These are phyloP conservation scores for Liopterus haemorrhoidalis DNA, from an alignment of 2,888 invertebrate genomes.

Conservation along the genomic window DNA sequence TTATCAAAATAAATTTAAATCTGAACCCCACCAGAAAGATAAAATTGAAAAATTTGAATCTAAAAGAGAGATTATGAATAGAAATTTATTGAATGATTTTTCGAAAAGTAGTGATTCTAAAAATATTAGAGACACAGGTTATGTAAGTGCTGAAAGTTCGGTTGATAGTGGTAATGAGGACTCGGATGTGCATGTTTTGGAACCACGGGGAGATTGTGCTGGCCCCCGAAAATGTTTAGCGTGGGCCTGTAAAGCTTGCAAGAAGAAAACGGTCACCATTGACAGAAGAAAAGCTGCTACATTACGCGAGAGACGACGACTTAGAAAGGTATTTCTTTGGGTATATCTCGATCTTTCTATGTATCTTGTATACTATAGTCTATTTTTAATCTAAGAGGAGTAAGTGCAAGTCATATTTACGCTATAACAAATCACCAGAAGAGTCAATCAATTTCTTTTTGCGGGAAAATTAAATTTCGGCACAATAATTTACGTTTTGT, in stretches of 20 bases:
- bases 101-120: conserved; percentile 26
- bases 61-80: conserved; percentile 20
- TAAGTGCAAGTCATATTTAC: background rate
- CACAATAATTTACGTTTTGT: too few relatives aligned
- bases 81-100: conserved; percentile 29
- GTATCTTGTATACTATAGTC: conserved; percentile 3
- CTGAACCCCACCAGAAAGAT: background rate
- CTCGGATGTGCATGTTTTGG: conserved; percentile 45
- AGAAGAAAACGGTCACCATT: conserved; percentile 90
- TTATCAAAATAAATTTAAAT: too few relatives aligned
- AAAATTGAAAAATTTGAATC: background rate
- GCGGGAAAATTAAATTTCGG: too few relatives aligned
- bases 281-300: conserved; percentile 97
- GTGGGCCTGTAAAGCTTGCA: conserved; percentile 97
- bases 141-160: conserved; percentile 42
- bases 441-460: background rate
- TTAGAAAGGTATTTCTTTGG: conserved; percentile 71
- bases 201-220: conserved; percentile 43
- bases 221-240: conserved; percentile 74
- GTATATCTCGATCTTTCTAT: background rate
- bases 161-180: conserved; percentile 39
- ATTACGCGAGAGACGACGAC: conserved; percentile 81
- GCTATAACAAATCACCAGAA: background rate
- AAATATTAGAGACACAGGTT: conserved; percentile 38
- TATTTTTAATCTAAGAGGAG: too few relatives aligned